Conservation (phyloP, 2,113 vertebrate species). For the Parotia lawesii region DNA sequence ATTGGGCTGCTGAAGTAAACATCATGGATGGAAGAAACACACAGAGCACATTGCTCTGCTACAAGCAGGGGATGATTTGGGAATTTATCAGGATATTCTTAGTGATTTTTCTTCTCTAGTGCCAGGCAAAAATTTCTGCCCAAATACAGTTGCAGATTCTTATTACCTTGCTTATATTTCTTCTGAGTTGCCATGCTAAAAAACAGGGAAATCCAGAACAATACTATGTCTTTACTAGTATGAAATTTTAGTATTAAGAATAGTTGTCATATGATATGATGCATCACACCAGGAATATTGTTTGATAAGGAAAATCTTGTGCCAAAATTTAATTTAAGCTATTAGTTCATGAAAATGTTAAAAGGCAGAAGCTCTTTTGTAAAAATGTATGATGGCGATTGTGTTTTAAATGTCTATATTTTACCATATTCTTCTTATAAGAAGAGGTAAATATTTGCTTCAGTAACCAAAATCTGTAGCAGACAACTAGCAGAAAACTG, state of each 20-base stretch:
- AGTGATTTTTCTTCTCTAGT: background rate
- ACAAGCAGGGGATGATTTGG: background rate
- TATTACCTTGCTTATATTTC: background rate
- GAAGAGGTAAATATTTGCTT: background rate
- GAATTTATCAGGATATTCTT: background rate
- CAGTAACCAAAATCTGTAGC: background rate
- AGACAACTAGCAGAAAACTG: background rate
- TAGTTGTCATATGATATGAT: background rate
- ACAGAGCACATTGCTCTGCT: background rate
- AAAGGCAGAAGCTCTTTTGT: background rate
- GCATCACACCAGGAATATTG: background rate
- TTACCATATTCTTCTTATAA: background rate
- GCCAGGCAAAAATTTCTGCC: background rate
- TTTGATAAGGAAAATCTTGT: background rate
- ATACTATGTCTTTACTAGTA: background rate
- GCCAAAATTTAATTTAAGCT: background rate
- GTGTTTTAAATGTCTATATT: background rate
- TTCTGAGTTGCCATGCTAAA: background rate
- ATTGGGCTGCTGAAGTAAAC: background rate
- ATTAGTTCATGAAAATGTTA: background rate
- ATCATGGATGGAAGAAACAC: background rate
- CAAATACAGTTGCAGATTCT: background rate
- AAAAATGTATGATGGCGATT: background rate
- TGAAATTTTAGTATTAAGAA: background rate
- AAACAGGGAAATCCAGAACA: background rate